These are phyloP conservation scores for Bathynomus jamesi DNA, from an alignment of 1,140 invertebrate species.

Conservation along the genomic window DNA sequence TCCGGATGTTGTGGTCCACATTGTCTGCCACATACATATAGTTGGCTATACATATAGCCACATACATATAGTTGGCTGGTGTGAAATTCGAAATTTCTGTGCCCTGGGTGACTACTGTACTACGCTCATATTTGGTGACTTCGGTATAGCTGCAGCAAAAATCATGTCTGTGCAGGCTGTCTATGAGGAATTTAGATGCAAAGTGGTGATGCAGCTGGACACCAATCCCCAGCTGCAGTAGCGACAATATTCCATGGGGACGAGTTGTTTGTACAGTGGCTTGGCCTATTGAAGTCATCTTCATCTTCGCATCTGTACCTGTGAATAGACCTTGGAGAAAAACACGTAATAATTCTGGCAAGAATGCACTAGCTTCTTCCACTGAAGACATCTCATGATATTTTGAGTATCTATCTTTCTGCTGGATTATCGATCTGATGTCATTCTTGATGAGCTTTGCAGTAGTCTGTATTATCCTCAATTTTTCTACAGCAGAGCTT, in stretches of 20 bases:
- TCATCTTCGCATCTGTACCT: background rate
- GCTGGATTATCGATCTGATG: background rate
- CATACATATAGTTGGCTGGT: background rate
- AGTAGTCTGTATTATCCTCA: background rate
- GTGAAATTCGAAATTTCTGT: background rate
- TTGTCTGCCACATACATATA: too few species aligned
- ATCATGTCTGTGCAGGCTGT: constrained; percentile 28
- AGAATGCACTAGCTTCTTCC: too few species aligned
- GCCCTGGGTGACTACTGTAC: background rate
- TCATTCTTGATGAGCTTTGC: background rate
- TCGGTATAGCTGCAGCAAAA: constrained; percentile 38
- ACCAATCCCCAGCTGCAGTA: constrained; percentile 37
- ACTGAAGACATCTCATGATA: background rate
- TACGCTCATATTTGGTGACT: constrained; percentile 14
- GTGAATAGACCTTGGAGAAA: constrained; percentile 3
- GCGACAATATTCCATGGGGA: constrained; percentile 36
- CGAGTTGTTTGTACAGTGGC: constrained; percentile 36
- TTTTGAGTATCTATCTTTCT: background rate
- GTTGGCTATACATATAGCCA: constrained; percentile 4
- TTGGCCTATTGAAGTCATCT: constrained; percentile 33
- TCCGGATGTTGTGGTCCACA: background rate
- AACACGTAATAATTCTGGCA: too few species aligned
- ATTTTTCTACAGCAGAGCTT: background rate
- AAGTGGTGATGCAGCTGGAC: constrained; percentile 38
- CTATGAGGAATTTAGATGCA: constrained; percentile 37